Evolutionary conservation across 1,140 invertebrate genomes (phyloP), one percentile per base, ranked within the genome.

Genomic region (Physella acuta): DNA sequence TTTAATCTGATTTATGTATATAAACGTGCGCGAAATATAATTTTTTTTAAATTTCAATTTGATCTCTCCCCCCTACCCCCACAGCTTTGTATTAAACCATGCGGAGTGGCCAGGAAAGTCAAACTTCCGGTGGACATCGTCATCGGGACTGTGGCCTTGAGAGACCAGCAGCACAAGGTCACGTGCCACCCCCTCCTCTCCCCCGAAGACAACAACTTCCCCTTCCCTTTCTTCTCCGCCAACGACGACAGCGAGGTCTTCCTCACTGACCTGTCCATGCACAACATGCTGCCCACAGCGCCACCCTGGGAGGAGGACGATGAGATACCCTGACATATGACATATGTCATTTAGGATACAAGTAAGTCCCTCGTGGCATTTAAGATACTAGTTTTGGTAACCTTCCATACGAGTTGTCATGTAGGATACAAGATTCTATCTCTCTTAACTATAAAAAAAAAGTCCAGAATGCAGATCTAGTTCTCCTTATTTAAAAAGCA

Each of bases 221-320:
- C 79, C 11, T 79, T 77, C 65, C 78, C 79, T 3, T 79, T 79
- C 70, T 81, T 79, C 68, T 73, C 69, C 20, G 62, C 62, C 26
- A 53, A 64, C 62, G 44, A 64, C 49, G 62, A 64, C 44, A 64
- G 62, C 26, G 60, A 71, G 71, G 71, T 76, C 24, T 76, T 74
- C 62, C 70, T 79, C 49, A 77, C 77, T 20, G 79, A 81, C 63
- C 73, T 77, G 55, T 72, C 73, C 58, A 72, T 74, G 55, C 75
- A 79, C 61, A 76, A 77, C 65, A 80, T 82, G 79, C 72, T 82
- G 28, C 80, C 80, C 3, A 80, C 80, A 69, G 80, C 80, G 0
- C 80, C 80, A 49, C 80, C 79, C 0, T 80, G 80, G 80, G 80
- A 82, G 61, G 79, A 80, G 61, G 78, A 80, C 62, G 80, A 80